phyloP scores from a whole-genome alignment of 2,797 vertebrate species.

The Eremophila alpestris region DNA sequence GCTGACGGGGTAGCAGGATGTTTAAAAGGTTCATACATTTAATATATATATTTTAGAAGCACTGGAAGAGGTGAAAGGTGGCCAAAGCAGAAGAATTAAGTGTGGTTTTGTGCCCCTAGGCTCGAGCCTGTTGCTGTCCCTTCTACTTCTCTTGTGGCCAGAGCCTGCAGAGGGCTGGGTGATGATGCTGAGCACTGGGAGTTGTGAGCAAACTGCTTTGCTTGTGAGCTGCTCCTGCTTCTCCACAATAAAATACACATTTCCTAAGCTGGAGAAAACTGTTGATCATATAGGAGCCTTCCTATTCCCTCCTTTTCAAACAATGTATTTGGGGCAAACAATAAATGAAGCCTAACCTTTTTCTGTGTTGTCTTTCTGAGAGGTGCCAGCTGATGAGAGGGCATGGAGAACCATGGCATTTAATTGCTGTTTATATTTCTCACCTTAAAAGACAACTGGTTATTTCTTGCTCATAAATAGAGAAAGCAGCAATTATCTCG shows the following conservation, averaged over 20 bases:
- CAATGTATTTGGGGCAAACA: background rate
- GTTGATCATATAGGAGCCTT: background rate
- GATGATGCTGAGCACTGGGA: background rate
- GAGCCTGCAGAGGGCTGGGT: background rate
- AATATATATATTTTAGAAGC: background rate
- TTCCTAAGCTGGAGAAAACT: background rate
- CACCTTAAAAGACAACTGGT: conserved; percentile 44
- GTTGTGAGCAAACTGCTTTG: background rate
- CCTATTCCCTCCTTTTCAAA: background rate
- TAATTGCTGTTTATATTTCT: conserved; percentile 64
- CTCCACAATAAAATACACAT: background rate
- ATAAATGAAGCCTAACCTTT: background rate
- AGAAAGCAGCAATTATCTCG: conserved; percentile 54
- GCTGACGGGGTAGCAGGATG: background rate
- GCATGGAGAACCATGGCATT: background rate
- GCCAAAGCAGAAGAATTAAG: background rate
- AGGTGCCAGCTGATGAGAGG: background rate
- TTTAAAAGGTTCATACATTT: background rate
- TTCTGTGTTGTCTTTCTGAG: background rate
- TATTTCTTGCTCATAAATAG: conserved; percentile 34
- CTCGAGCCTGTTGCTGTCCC: background rate
- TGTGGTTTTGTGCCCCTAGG: background rate
- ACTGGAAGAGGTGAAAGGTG: background rate
- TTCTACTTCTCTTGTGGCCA: background rate
- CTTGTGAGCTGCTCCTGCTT: background rate